phyloP scores from a whole-genome alignment of 2,797 vertebrate genomes.

The Danio albolineatus region DNA sequence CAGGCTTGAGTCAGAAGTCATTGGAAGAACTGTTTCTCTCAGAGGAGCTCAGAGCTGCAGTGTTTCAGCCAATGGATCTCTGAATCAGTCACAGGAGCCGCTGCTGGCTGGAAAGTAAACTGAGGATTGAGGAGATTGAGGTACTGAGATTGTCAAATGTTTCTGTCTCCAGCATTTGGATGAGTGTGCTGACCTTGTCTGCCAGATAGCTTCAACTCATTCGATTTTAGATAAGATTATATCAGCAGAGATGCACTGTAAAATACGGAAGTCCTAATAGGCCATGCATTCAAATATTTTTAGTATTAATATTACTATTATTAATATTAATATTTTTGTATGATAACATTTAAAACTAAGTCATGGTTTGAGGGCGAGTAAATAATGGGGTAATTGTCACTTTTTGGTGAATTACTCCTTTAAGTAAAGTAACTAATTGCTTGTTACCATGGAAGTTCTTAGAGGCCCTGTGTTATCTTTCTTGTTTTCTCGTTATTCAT shows the following conservation, averaged over 20 bases:
- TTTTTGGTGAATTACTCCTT: too few relatives aligned
- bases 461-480: too few relatives aligned
- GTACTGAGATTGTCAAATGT: slow-evolving; percentile 34
- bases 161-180: slow-evolving; percentile 36
- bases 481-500: too few relatives aligned
- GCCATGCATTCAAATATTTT: too few relatives aligned
- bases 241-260: slow-evolving; percentile 11
- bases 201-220: slow-evolving; percentile 23
- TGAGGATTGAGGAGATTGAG: neutral
- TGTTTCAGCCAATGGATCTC: neutral
- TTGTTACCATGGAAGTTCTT: too few relatives aligned
- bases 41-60: slow-evolving; percentile 35
- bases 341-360: too few relatives aligned
- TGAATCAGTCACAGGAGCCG: slow-evolving; percentile 12
- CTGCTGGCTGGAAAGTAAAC: slow-evolving; percentile 18
- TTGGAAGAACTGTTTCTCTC: slow-evolving; percentile 29
- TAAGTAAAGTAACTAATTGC: too few relatives aligned
- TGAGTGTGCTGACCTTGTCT: slow-evolving; percentile 51
- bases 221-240: slow-evolving; percentile 43
- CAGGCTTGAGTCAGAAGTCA: slow-evolving; percentile 18
- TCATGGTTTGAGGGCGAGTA: too few relatives aligned
- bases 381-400: too few relatives aligned
- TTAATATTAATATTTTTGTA: too few relatives aligned
- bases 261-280: too few relatives aligned
- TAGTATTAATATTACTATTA: too few relatives aligned